Base-by-base conservation (phyloP, 1,140 invertebrate genomes). In the Tetramorium alpestre region DNA sequence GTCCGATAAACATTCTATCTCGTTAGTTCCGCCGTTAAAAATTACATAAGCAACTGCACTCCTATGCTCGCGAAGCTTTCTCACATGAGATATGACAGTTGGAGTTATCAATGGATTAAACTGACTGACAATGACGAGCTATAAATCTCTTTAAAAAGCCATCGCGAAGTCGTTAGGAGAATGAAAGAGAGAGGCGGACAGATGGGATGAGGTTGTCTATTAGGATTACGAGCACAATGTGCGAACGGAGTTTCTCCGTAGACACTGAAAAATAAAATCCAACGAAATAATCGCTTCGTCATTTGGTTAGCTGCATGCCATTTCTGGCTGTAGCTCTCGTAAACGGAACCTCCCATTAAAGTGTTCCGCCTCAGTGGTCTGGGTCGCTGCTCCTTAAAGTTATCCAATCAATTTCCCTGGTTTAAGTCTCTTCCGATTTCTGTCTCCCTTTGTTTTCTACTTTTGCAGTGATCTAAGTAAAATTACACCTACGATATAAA, bases 331-430 rank as follows among this genome's bases (percentile, higher is more conserved):
- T 65, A 80, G 47, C 11, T 69, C 11, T 73, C 67, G 88, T 77
- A 90, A 90, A 78, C 58, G 88, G 82, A 78, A 87, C 33, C 56
- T 87, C 84, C 88, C 88, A 89, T 90, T 90, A 89, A 78, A 87
- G 69, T 84, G 72, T 90, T 90, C 89, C 65, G 65, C 72, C 38
- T 80, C 49, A 65, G 3, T 67, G 25, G 51, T 60, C 77, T 85
- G 69, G 70, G 60, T 38, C 28, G 67, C 33, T 44, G 58, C 58
- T 62, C 13, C 13, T 60, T 65, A 41, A 87, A 89, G 77, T 89
- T 87, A 73, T 87, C 88, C 89, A 69, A 90, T 90, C 84, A 90
- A 89, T 89, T 89, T 87, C 62, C 49, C 60, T 47, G 64, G 88
- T 75, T 90, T 56, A 22, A 56, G 54, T 69, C 67, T 6, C 38